These are phyloP conservation scores for Axea sp. DNA, from an alignment of 2,888 invertebrate species.

Conservation along the genomic window DNA sequence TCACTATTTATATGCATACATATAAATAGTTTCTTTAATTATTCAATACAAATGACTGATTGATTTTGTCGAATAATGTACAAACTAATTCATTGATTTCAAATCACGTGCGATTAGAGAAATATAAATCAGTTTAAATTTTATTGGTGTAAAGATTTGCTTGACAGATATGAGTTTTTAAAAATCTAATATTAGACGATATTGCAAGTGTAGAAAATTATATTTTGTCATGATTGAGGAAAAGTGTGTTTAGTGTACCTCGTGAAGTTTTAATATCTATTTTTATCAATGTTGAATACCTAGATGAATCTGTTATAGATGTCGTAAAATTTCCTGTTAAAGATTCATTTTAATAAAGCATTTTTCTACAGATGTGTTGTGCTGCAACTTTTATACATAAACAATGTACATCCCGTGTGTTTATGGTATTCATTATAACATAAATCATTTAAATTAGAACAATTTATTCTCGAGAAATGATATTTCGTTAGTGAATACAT, in stretches of 20 bases:
- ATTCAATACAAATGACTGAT: slow-evolving; percentile 9
- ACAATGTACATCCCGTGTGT: too few species aligned
- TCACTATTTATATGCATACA: too few species aligned
- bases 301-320: slow-evolving; percentile 67
- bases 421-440: too few species aligned
- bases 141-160: not conserved
- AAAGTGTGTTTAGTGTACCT: slow-evolving; percentile 25
- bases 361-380: slow-evolving; percentile 71
- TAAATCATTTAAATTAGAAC: too few species aligned
- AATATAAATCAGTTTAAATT: not conserved
- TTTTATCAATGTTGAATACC: slow-evolving; percentile 51
- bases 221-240: slow-evolving; percentile 35
- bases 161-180: too few species aligned
- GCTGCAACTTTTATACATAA: not conserved
- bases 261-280: slow-evolving; percentile 38
- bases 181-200: too few species aligned
- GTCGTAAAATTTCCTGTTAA: slow-evolving; percentile 69
- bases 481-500: too few species aligned
- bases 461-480: too few species aligned
- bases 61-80: slow-evolving; percentile 5
- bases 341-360: slow-evolving; percentile 74
- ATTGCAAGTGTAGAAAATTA: slow-evolving; percentile 22
- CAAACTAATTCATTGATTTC: not conserved
- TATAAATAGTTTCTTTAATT: slow-evolving; percentile 1
- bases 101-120: not conserved